Percentiles rank a stretch among this genome's conserved stretches.
phyloP scores from a whole-genome alignment of 2,888 invertebrate species.

The Stratiomys singularior region DNA sequence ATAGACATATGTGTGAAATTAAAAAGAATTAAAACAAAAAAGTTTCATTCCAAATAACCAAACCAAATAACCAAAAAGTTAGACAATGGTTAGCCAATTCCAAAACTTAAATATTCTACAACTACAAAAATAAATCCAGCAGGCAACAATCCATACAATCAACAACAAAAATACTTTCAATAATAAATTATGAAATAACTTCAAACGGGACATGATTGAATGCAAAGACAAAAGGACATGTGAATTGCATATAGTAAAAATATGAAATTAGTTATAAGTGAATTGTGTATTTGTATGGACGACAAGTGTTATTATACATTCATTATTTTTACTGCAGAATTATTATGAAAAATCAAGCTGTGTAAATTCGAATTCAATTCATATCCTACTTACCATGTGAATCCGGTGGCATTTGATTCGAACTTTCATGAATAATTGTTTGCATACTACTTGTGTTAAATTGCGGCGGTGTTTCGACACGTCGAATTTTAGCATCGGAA shows the following conservation, averaged over 20 bases:
- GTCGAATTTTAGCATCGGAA: conserved; percentile 63
- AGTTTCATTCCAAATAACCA: too few species aligned
- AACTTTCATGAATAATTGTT: conserved; percentile 42
- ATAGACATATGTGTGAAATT: neutral
- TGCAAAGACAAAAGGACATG: neutral
- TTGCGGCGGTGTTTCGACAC: conserved; percentile 60
- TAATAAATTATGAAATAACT: neutral
- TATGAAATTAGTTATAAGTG: too few species aligned
- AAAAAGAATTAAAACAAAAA: conserved; percentile 13
- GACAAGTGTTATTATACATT: too few species aligned
- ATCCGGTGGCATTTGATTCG: conserved; percentile 58
- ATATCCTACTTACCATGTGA: conserved; percentile 59
- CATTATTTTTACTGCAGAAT: too few species aligned
- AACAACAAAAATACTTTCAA: conserved; percentile 10
- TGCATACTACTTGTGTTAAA: conserved; percentile 43
- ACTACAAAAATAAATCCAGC: conserved; percentile 13
- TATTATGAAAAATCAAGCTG: too few species aligned
- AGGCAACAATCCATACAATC: too few species aligned
- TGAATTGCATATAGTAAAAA: neutral
- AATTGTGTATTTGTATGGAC: too few species aligned
- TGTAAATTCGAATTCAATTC: too few species aligned
- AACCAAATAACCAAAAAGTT: conserved; percentile 3
- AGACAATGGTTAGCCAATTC: conserved; percentile 44
- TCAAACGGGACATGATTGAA: neutral
- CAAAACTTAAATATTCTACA: conserved; percentile 27